A percentile compares a stretch with the other conserved stretches of the same genome.
phyloP scores from a whole-genome alignment of 1,140 invertebrate species.

The Habropoda laboriosa region DNA sequence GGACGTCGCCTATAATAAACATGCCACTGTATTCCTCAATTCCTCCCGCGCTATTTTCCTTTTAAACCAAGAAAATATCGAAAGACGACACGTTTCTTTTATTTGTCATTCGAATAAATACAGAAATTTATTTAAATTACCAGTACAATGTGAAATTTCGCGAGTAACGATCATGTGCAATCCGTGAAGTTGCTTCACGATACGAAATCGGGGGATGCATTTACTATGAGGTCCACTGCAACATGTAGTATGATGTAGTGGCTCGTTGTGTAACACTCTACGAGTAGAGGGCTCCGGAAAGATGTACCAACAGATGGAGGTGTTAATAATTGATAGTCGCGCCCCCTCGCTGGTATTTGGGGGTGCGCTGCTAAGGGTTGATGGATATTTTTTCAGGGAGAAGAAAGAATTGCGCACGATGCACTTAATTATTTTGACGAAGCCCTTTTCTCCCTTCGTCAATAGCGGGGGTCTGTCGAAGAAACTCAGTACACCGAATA shows the following conservation, averaged over 20 bases:
- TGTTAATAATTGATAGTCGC: slow-evolving; percentile 80
- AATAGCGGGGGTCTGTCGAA: not conserved
- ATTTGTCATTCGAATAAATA: not conserved
- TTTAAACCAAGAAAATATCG: not conserved
- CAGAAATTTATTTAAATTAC: not conserved
- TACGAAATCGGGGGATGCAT: slow-evolving; percentile 17
- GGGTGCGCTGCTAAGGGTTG: slow-evolving; percentile 50
- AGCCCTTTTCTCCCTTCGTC: slow-evolving; percentile 1
- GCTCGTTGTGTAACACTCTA: slow-evolving; percentile 58
- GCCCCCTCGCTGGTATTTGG: slow-evolving; percentile 72
- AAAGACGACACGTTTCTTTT: too few relatives aligned
- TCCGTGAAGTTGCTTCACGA: not conserved
- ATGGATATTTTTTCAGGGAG: slow-evolving; percentile 48
- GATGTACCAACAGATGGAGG: slow-evolving; percentile 79
- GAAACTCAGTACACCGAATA: not conserved
- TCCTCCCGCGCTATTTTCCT: not conserved
- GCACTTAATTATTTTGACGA: slow-evolving; percentile 52
- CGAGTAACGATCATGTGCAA: not conserved
- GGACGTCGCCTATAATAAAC: slow-evolving; percentile 6
- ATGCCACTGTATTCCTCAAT: too few relatives aligned
- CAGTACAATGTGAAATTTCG: not conserved
- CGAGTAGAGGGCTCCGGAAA: slow-evolving; percentile 57
- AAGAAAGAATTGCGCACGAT: slow-evolving; percentile 36
- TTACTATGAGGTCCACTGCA: slow-evolving; percentile 65
- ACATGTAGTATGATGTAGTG: slow-evolving; percentile 70